phyloP scores from a whole-genome alignment of 2,888 invertebrate genomes.

The Crioceris asparagi region DNA sequence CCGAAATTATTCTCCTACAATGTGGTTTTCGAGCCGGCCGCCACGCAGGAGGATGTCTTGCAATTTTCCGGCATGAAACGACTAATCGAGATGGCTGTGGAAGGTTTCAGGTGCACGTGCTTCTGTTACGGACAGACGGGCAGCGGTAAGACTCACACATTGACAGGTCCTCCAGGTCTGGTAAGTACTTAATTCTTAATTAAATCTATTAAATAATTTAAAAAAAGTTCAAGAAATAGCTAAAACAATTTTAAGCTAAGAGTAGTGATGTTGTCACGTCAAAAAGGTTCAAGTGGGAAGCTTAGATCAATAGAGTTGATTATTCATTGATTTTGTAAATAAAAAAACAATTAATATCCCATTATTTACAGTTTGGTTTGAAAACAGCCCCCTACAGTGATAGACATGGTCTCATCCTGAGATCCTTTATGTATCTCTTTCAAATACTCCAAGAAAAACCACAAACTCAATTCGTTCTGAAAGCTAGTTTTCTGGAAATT shows the following conservation, averaged over 20 bases:
- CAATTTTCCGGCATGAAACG: conserved; percentile 85
- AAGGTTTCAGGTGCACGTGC: conserved; percentile 88
- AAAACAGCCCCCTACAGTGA: conserved; percentile 43
- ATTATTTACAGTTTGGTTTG: conserved; percentile 35
- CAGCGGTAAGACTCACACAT: conserved; percentile 91
- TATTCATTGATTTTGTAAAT: no score
- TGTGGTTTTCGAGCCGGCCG: conserved; percentile 87
- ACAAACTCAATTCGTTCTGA: conserved; percentile 71
- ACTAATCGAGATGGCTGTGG: conserved; percentile 86
- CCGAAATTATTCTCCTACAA: conserved; percentile 88
- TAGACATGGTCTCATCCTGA: conserved; percentile 79
- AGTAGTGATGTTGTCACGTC: no score
- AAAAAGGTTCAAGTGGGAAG: no score
- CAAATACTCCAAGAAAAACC: conserved; percentile 66
- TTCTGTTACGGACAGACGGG: conserved; percentile 97
- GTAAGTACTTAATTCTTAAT: no score
- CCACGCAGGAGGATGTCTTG: conserved; percentile 74
- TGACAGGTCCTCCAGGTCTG: conserved; percentile 83
- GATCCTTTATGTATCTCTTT: conserved; percentile 84
- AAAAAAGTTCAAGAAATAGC: no score
- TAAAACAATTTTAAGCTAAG: no score
- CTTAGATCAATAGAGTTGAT: no score
- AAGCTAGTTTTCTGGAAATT: conserved; percentile 90
- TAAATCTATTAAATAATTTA: no score
- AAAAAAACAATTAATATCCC: no score